A percentile compares a stretch with the other conserved stretches of the same genome.
phyloP scores from a whole-genome alignment of 2,797 vertebrate species.

The Nyctibius grandis region DNA sequence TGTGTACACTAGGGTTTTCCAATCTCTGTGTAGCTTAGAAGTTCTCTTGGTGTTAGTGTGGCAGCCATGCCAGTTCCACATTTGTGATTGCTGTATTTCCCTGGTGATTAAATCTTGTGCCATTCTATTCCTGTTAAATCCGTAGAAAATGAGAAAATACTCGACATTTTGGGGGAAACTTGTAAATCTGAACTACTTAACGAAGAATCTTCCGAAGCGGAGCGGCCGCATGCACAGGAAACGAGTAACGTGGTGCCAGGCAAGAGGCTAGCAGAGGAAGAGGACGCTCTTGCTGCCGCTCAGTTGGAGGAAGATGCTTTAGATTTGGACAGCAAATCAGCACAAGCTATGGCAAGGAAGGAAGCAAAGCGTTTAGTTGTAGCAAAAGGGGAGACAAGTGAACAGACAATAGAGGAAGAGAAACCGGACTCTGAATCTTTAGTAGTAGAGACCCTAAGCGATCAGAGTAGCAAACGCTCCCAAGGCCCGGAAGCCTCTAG shows the following conservation, averaged over 20 bases:
- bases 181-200: constrained; percentile 98
- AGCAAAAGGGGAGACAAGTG: constrained; percentile 81
- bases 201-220: constrained; percentile 84
- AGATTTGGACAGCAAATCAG: constrained; percentile 82
- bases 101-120: constrained; percentile 99
- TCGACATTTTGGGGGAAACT: constrained; percentile 90
- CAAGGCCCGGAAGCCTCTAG: constrained; percentile 78
- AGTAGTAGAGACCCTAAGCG: constrained; percentile 81
- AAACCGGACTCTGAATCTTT: constrained; percentile 77
- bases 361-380: constrained; percentile 79
- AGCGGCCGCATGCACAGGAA: constrained; percentile 86
- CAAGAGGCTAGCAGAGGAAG: constrained; percentile 83
- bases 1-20: constrained; percentile 83
- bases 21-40: constrained; percentile 83
- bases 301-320: constrained; percentile 80
- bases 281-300: constrained; percentile 79
- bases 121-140: constrained; percentile 99
- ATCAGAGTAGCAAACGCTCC: constrained; percentile 84
- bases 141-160: constrained; percentile 99
- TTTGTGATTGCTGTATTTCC: constrained; percentile 97
- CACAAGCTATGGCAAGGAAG: constrained; percentile 77
- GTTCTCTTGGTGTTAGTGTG: constrained; percentile 79
- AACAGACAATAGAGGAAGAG: constrained; percentile 73
- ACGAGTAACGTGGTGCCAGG: constrained; percentile 80
- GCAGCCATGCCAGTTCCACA: constrained; percentile 92